Percentiles rank a stretch among this genome's conserved stretches.
Evolutionary conservation across 2,797 vertebrate species (phyloP).

Genomic region (Muscicapa comitata): DNA sequence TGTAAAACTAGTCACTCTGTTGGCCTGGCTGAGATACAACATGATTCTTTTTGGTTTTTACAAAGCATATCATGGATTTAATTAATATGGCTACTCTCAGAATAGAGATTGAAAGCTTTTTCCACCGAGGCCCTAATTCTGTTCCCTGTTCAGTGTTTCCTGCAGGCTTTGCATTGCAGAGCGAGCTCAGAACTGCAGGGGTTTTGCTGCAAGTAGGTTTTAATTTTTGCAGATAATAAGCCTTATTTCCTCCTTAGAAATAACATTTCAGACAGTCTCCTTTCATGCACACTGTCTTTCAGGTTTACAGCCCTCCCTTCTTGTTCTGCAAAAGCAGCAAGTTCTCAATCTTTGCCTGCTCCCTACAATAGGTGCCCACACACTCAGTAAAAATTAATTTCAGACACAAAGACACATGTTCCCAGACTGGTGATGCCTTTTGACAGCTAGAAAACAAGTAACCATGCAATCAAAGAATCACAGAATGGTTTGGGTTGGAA

Average conservation of each 20-base stretch:
- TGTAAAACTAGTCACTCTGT: slow-evolving; percentile 15
- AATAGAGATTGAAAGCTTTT: background rate
- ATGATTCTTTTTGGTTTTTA: background rate
- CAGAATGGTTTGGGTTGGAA: background rate
- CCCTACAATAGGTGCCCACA: background rate
- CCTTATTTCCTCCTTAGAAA: background rate
- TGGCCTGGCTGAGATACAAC: background rate
- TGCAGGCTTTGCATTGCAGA: background rate
- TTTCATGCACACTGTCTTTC: background rate
- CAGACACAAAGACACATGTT: background rate
- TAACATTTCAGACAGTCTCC: background rate
- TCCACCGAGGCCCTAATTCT: background rate
- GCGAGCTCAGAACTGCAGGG: background rate
- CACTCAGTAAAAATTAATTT: background rate
- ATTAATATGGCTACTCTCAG: background rate
- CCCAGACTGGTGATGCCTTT: background rate
- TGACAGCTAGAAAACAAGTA: background rate
- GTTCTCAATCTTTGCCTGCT: background rate
- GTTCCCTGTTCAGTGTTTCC: background rate
- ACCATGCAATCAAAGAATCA: background rate
- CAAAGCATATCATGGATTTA: background rate
- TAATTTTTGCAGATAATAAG: background rate
- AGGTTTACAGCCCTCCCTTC: background rate
- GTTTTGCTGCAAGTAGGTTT: background rate
- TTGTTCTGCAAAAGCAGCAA: background rate